phyloP scores from a whole-genome alignment of 1,140 invertebrate species.

The Vollenhovia emeryi region DNA sequence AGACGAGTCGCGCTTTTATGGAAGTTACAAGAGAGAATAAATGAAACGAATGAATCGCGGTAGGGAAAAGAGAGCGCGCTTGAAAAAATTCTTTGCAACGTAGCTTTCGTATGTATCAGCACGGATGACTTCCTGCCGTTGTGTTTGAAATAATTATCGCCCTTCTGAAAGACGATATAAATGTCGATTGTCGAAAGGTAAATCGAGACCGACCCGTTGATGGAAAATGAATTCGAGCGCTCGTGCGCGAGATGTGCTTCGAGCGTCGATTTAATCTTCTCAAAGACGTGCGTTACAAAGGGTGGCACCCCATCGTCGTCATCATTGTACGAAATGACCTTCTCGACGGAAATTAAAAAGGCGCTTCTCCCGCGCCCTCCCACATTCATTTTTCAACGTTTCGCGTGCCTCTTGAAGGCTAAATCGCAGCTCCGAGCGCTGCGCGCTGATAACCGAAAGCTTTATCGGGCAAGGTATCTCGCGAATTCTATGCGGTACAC shows the following conservation, averaged over 20 bases:
- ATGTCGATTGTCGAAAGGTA: constrained; percentile 12
- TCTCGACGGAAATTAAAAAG: constrained; percentile 53
- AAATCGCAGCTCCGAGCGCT: constrained; percentile 2
- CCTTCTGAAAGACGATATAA: constrained; percentile 1
- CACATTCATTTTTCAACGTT: constrained; percentile 29
- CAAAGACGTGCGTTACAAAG: constrained; percentile 37
- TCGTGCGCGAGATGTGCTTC: constrained; percentile 15
- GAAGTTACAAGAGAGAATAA: constrained; percentile 15
- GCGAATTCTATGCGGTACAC: constrained; percentile 14
- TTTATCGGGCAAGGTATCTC: neutral
- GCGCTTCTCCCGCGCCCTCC: neutral
- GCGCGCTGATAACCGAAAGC: constrained; percentile 12
- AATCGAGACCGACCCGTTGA: constrained; percentile 2
- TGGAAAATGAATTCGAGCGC: constrained; percentile 31
- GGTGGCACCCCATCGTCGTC: neutral
- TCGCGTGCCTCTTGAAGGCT: neutral
- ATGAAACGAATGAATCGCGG: neutral
- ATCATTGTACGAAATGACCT: constrained; percentile 22
- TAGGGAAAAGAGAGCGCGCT: neutral
- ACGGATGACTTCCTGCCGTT: constrained; percentile 12
- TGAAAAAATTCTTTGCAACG: neutral
- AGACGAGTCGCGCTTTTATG: constrained; percentile 21
- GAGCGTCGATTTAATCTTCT: constrained; percentile 39
- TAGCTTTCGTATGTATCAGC: neutral
- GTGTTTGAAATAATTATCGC: constrained; percentile 47